Evolutionary conservation across 1,140 invertebrate genomes (phyloP).

Genomic region (Leptinotarsa lineolata): DNA sequence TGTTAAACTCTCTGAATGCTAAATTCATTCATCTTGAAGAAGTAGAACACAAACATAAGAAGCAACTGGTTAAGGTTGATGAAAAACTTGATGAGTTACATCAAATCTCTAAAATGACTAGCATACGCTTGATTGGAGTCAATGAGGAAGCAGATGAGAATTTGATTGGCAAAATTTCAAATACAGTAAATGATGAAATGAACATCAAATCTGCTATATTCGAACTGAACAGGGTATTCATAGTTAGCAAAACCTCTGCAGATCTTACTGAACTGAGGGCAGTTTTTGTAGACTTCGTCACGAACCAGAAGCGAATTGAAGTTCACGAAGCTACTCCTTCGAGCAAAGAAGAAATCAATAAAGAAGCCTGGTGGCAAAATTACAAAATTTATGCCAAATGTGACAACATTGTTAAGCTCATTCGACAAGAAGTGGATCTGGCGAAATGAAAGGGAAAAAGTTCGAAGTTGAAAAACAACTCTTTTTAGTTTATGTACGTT

Average conservation of each 20-base stretch:
- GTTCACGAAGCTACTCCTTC: not conserved
- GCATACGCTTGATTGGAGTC: not conserved
- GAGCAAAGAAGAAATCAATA: not conserved
- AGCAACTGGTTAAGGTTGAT: not conserved
- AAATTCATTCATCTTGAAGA: too few relatives aligned
- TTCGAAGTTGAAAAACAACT: too few relatives aligned
- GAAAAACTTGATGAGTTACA: not conserved
- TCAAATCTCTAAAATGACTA: not conserved
- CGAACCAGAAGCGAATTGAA: not conserved
- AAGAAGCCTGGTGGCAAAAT: not conserved
- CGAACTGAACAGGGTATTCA: too few relatives aligned
- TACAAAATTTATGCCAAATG: conserved; percentile 3
- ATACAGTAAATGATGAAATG: not conserved
- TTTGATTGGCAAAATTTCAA: not conserved
- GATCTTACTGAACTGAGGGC: too few relatives aligned
- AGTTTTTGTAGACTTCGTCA: not conserved
- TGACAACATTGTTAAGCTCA: not conserved
- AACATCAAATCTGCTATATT: too few relatives aligned
- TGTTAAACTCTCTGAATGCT: too few relatives aligned
- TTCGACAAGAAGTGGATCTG: not conserved
- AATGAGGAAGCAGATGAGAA: not conserved
- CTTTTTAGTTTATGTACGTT: too few relatives aligned
- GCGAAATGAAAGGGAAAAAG: too few relatives aligned
- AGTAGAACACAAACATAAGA: not conserved
- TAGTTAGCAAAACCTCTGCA: too few relatives aligned